These are phyloP conservation scores for Myotis planiceps DNA, from an alignment of 2,797 vertebrate genomes.

Conservation along the genomic window DNA sequence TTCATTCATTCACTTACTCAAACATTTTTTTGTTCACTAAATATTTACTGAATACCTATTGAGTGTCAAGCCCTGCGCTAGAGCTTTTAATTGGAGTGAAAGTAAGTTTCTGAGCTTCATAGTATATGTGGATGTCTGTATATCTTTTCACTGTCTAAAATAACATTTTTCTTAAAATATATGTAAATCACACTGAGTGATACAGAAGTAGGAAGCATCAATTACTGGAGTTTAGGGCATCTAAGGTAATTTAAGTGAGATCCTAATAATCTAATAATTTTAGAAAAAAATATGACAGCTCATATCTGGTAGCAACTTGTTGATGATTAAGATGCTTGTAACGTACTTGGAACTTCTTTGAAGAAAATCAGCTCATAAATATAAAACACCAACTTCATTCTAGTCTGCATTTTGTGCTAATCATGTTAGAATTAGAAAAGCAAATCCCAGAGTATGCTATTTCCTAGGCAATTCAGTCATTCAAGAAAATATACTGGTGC, in stretches of 20 bases:
- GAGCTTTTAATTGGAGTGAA: background rate
- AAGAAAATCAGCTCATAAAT: background rate
- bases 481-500: background rate
- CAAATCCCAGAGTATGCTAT: background rate
- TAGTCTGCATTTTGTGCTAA: background rate
- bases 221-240: background rate
- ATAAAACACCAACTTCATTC: background rate
- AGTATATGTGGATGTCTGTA: background rate
- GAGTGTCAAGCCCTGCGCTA: background rate
- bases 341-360: background rate
- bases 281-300: background rate
- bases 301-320: background rate
- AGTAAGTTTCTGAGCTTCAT: constrained; percentile 4
- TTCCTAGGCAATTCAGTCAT: background rate
- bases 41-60: background rate
- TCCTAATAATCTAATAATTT: background rate
- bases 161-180: background rate
- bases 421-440: background rate
- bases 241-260: background rate
- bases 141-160: constrained; percentile 33
- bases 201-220: background rate
- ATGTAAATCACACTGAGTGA: background rate
- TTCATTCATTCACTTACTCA: background rate
- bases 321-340: background rate
- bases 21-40: background rate